Percentiles rank a stretch among this genome's conserved stretches.
These are phyloP conservation scores for Apistogramma diplotaenia DNA, from an alignment of 2,113 vertebrate species.

Conservation along the genomic window DNA sequence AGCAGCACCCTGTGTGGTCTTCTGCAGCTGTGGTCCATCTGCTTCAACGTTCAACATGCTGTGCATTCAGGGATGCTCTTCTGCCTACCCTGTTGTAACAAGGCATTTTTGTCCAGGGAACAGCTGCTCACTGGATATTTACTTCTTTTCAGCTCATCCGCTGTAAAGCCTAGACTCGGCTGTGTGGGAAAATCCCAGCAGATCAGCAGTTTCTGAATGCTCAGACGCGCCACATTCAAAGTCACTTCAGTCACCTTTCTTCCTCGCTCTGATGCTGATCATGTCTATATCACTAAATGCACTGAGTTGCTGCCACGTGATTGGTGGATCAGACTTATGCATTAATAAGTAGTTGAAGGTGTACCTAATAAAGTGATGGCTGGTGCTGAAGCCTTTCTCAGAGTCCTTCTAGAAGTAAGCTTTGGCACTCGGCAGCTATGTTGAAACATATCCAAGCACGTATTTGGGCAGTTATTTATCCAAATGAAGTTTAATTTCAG, in stretches of 20 bases:
- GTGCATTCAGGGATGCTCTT: too few relatives aligned
- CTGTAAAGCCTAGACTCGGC: too few relatives aligned
- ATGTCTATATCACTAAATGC: fast-evolving
- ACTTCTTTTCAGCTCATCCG: too few relatives aligned
- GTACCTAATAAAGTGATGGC: not conserved
- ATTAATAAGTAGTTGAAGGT: not conserved
- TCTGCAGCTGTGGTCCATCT: too few relatives aligned
- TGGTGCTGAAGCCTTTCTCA: not conserved
- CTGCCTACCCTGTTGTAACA: too few relatives aligned
- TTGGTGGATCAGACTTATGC: not conserved
- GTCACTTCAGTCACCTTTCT: not conserved
- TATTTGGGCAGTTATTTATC: not conserved
- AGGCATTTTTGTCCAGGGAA: too few relatives aligned
- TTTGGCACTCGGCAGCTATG: not conserved
- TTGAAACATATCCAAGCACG: not conserved
- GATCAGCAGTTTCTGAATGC: too few relatives aligned
- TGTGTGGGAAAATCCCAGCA: too few relatives aligned
- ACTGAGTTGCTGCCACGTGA: not conserved
- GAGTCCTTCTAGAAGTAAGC: not conserved
- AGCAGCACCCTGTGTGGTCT: too few relatives aligned
- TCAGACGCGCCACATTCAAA: too few relatives aligned
- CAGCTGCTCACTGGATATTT: too few relatives aligned
- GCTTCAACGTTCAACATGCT: too few relatives aligned
- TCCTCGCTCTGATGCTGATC: fast-evolving
- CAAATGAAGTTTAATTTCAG: not conserved